Evolutionary conservation across 2,797 vertebrate genomes (phyloP).

Genomic region (Sus cebifrons): DNA sequence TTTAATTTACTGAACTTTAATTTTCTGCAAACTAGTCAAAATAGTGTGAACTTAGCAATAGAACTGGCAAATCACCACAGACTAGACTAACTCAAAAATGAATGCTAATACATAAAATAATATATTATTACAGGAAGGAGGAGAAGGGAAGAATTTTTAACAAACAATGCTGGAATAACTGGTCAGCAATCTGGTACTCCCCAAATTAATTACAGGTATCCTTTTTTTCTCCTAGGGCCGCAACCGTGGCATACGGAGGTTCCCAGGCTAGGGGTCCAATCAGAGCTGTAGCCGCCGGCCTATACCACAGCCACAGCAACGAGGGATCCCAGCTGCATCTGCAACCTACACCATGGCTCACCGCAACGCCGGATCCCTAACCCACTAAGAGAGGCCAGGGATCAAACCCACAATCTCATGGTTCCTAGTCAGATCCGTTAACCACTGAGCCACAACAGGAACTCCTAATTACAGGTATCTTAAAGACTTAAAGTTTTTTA

Average conservation of each 20-base stretch:
- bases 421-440: no score
- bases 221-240: no score
- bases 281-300: no score
- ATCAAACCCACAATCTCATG: no score
- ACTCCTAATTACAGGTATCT: neutral
- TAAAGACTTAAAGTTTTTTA: constrained; percentile 31
- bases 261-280: no score
- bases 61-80: neutral
- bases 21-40: constrained; percentile 56
- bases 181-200: neutral
- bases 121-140: neutral
- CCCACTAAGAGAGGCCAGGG: no score
- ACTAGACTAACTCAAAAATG: neutral
- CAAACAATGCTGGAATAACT: neutral
- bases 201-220: constrained; percentile 20
- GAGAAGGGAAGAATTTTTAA: neutral
- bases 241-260: no score
- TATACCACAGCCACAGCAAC: no score
- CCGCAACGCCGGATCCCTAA: no score
- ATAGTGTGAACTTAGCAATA: neutral
- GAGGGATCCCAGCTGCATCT: no score
- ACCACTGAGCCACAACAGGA: no score
- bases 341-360: no score
- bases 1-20: constrained; percentile 35
- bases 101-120: constrained; percentile 20